These are phyloP conservation scores for Spodoptera picta DNA, from an alignment of 2,888 invertebrate species.

Conservation along the genomic window DNA sequence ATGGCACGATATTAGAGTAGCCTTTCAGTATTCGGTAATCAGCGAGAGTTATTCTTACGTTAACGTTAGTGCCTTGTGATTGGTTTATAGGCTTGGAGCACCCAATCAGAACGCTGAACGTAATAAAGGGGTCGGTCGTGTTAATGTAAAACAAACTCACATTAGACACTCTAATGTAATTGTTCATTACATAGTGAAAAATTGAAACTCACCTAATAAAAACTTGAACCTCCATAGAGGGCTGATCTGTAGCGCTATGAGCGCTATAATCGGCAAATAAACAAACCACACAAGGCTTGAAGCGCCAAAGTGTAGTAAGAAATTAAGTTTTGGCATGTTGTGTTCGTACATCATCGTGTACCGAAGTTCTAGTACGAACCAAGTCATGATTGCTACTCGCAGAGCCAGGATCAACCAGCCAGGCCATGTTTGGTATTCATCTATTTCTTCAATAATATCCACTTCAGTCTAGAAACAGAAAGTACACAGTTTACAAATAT, in stretches of 20 bases:
- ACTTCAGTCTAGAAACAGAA: constrained; percentile 93
- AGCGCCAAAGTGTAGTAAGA: constrained; percentile 98
- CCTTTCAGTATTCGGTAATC: no score
- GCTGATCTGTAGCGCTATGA: constrained; percentile 97
- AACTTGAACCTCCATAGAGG: constrained; percentile 98
- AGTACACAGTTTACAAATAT: background rate
- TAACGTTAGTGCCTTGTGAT: no score
- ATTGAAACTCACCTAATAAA: constrained; percentile 91
- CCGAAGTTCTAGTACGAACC: constrained; percentile 94
- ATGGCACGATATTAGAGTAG: no score
- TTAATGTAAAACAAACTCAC: no score
- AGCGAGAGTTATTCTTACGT: no score
- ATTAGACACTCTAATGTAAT: no score
- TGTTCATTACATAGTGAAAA: constrained; percentile 21
- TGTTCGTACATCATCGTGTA: constrained; percentile 87
- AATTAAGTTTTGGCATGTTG: constrained; percentile 93
- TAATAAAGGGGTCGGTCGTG: no score
- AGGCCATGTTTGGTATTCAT: constrained; percentile 99
- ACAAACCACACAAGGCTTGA: constrained; percentile 99
- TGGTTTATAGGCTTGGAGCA: no score
- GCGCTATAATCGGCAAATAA: constrained; percentile 97
- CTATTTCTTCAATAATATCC: constrained; percentile 98
- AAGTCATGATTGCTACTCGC: constrained; percentile 94
- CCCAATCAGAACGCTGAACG: no score
- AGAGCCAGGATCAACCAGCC: constrained; percentile 97